phyloP scores from a whole-genome alignment of 2,797 vertebrate genomes.

The Anas georgica region DNA sequence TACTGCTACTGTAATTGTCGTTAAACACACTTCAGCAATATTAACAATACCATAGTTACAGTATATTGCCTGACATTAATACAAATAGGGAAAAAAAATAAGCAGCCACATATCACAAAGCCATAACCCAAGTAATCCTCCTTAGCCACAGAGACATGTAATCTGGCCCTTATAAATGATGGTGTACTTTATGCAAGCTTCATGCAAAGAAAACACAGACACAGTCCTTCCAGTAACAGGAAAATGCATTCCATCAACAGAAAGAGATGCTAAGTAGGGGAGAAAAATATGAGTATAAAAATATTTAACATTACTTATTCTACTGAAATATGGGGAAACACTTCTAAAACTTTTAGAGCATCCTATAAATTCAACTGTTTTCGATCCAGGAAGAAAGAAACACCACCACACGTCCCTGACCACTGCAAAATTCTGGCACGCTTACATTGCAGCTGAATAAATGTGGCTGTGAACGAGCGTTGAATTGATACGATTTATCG shows the following conservation, averaged over 20 bases:
- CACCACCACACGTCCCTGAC: background rate
- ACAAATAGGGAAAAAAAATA: background rate
- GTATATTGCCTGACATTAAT: too few species aligned
- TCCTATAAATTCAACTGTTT: background rate
- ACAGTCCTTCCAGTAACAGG: background rate
- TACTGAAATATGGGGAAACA: background rate
- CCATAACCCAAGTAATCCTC: background rate
- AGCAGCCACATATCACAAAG: background rate
- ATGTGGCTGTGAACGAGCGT: accelerated
- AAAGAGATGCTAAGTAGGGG: background rate
- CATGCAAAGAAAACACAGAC: background rate
- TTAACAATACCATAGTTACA: background rate
- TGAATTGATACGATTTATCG: accelerated
- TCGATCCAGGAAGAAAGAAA: background rate
- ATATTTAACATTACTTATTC: background rate
- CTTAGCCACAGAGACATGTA: accelerated
- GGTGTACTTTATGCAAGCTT: background rate
- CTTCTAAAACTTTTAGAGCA: background rate
- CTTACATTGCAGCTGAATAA: background rate
- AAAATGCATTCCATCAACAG: background rate
- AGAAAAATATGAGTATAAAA: background rate
- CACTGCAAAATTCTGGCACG: background rate
- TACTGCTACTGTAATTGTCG: background rate
- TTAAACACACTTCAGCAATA: background rate
- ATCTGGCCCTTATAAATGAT: background rate